Base-by-base conservation (phyloP, 1,140 invertebrate genomes). In the Bombyx mandarina region DNA sequence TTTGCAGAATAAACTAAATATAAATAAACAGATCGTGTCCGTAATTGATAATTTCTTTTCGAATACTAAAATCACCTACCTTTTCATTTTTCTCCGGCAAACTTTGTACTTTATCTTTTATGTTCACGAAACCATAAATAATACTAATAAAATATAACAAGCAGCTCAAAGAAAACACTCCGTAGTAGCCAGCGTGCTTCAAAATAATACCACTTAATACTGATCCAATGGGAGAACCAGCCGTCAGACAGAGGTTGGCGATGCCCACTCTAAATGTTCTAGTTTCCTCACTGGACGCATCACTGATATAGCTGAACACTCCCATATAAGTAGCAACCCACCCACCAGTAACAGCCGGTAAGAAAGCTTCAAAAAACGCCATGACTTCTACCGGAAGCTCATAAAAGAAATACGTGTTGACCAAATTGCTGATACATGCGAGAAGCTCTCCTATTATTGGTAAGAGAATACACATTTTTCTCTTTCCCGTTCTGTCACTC, bases 401-500 rank as follows among this genome's bases (percentile, higher is more conserved):
- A 66, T 93, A 86, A 71, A 92, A 92, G 67, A 91, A 94, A 67
- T 93, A 94, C 1, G 93, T 92, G 70, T 93, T 93, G 0, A 94
- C 65, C 53, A 96, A 91, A 2, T 94, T 89, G 7, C 93, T 93
- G 0, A 94, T 77, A 49, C 91, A 91, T 10, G 92, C 92, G 1
- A 95, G 68, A 56, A 95, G 89, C 62, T 95, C 93, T 0, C 94
- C 94, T 45, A 95, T 79, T 54, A 95, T 92, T 0, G 95, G 93
- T 12, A 96, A 75, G 0, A 96, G 77, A 79, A 96, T 94, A 66
- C 94, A 95, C 1, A 94, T 91, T 76, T 96, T 96, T 50, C 94
- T 89, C 22, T 91, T 91, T 1, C 89, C 92, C 71, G 89, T 75
- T 8, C 90, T 86, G 71, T 94, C 93, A 64, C 92, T 93, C 90